Base-by-base conservation (phyloP, 1,140 invertebrate species). In the Orius insidiosus region DNA sequence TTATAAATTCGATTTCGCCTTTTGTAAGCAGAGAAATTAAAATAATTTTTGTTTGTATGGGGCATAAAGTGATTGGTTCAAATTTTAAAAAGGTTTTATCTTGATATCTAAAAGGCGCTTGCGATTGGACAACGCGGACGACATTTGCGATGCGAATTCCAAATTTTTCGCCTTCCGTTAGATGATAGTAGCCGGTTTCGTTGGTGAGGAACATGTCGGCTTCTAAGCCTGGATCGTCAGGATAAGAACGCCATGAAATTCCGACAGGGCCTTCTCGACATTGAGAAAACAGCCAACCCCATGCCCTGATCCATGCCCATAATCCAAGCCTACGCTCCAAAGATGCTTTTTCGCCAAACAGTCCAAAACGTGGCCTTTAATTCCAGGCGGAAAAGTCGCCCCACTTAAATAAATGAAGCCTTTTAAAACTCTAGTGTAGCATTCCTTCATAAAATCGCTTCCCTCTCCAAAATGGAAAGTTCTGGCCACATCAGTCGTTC, bases 231-330 rank as follows among this genome's bases (percentile, higher is more conserved):
- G 84, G 80, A 61, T 89, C 77, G 53, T 82, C 74, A 1, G 79
- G 75, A 62, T 76, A 74, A 5, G 63, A 61, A 89, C 78, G 52
- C 80, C 74, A 1, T 78, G 75, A 62, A 76, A 18, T 13, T 14
- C 11, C 38, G 3, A 3, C 35, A n/a, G 86, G 85, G 2, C 79
- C 85, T 68, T 98, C 94, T 64, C 98, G 95, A 7, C 94, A 68
- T 95, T 95, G 13, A 98, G 70, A 65, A 84, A 97, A 41, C 85
- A 74, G 2, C 95, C 95, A 51, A 98, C 83, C 7, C 95, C 94
- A 63, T 98, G 95, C 0, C 94, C 90, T 14, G 94, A 98, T 11
- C 94, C 94, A 64, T 99, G 96, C 1, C 73, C 71, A 65, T 97
- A 98, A 67, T 98, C 88, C 33, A 96, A 61, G 0, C 95, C 96